These are phyloP conservation scores for Drosophila glabriapex DNA, from an alignment of 2,888 invertebrate genomes.

Conservation along the genomic window DNA sequence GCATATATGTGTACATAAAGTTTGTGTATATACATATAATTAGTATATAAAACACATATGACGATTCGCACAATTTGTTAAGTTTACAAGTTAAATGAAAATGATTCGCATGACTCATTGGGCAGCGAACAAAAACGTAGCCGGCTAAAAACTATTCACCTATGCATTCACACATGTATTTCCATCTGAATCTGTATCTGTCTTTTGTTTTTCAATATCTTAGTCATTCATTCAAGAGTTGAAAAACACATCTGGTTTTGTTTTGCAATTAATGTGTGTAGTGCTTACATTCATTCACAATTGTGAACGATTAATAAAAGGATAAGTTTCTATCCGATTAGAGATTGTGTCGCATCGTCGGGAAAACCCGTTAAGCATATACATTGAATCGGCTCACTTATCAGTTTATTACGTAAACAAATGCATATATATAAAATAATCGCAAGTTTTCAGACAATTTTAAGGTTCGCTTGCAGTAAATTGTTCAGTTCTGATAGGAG, in stretches of 20 bases:
- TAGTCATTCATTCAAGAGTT: slow-evolving; percentile 57
- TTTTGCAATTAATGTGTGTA: slow-evolving; percentile 16
- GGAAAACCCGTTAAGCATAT: neutral
- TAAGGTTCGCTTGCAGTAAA: neutral
- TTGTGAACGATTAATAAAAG: neutral
- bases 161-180: slow-evolving; percentile 5
- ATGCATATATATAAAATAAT: neutral
- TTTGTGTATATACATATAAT: neutral
- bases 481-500: neutral
- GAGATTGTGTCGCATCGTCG: neutral
- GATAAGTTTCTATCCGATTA: slow-evolving; percentile 2
- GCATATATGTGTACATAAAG: neutral
- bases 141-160: slow-evolving; percentile 27
- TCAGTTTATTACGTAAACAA: neutral
- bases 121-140: slow-evolving; percentile 17
- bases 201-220: slow-evolving; percentile 41
- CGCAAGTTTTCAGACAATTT: slow-evolving; percentile 10
- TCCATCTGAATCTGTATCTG: slow-evolving; percentile 5
- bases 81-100: slow-evolving; percentile 61
- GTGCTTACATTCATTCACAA: slow-evolving; percentile 19
- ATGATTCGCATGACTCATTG: slow-evolving; percentile 60
- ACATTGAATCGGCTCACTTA: neutral
- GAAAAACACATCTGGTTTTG: slow-evolving; percentile 43
- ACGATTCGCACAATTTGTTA: slow-evolving; percentile 55
- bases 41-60: slow-evolving; percentile 33